Evolutionary conservation across 2,113 vertebrate species (phyloP), one percentile per base, ranked within the genome.

Genomic region (Boleophthalmus pectinirostris): DNA sequence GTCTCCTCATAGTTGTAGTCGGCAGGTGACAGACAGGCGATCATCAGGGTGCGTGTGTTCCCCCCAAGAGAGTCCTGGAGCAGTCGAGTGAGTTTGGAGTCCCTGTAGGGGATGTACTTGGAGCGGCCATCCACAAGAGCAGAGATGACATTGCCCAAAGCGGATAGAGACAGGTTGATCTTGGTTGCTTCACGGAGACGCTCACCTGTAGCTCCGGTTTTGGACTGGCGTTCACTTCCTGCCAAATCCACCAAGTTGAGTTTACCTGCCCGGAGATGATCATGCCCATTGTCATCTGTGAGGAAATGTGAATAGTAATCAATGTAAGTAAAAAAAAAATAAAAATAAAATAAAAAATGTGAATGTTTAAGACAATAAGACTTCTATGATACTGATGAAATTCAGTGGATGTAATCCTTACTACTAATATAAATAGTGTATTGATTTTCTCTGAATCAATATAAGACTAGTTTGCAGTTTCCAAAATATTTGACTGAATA

Each of bases 31-130:
- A 97, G 82, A 35, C 96, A 97, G 0, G 94, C 95, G 54, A 96
- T 94, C 96, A 98, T 97, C 68, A 98, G 88, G 0, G 96, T 97
- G 82, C 94, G 94, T 0, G 93, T 96, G 86, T 96, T 98, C 11
- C 96, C 96, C 0, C 95, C 96, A 6, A 98, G 93, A 0, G 96
- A 98, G 89, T 96, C 96, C 88, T 96, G 96, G 70, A 98, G 93
- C 82, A 98, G 92, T 49, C 97, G 91, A 0, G 95, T 97, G 69
- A 98, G 93, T 85, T 96, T 97, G 1, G 96, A 97, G 91, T 96
- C 96, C 0, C 95, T 70, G 90, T 94, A 97, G 33, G 96, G 96
- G 68, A 98, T 83, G 78, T 97, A 94, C 2, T 88, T 95, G 68
- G 94, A 94, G 74, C 93, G 93, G 2, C 95, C 94, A 0, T 95